phyloP scores from a whole-genome alignment of 2,113 vertebrate species.

The Halcyon malimbica region DNA sequence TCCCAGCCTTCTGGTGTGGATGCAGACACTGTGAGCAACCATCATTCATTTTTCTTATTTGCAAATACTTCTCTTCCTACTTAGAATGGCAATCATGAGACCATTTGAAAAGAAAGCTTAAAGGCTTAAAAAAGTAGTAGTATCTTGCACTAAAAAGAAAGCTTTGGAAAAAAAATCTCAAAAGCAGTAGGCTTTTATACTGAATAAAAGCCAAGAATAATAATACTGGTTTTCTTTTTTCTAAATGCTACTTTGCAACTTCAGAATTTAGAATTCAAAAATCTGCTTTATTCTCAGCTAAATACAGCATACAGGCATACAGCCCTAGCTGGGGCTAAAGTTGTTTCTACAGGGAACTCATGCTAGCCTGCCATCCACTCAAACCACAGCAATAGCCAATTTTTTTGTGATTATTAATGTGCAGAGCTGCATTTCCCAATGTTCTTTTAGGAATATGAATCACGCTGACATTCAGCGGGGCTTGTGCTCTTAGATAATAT shows the following conservation, averaged over 20 bases:
- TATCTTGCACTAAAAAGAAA: not conserved
- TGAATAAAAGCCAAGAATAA: constrained; percentile 18
- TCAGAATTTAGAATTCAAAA: constrained; percentile 28
- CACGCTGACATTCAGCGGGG: constrained; percentile 24
- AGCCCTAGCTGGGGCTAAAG: not conserved
- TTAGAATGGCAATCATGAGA: not conserved
- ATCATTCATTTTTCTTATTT: not conserved
- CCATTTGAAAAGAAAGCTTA: constrained; percentile 39
- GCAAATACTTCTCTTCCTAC: not conserved
- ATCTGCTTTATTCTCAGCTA: not conserved
- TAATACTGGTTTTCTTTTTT: too few relatives aligned
- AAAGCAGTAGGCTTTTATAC: not conserved
- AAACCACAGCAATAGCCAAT: not conserved
- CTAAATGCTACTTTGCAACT: not conserved
- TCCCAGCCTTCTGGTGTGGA: not conserved
- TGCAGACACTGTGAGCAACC: not conserved
- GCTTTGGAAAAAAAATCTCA: not conserved
- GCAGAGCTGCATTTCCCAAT: not conserved
- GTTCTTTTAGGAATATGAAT: constrained; percentile 34
- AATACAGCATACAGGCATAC: not conserved
- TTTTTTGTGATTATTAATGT: not conserved
- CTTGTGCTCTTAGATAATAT: constrained; percentile 27
- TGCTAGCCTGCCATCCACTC: not conserved
- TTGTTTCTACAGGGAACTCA: not conserved
- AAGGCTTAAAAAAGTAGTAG: constrained; percentile 16